Evolutionary conservation across 2,888 invertebrate genomes (phyloP), one percentile per base, ranked within the genome.

Genomic region (Euproctis similis): DNA sequence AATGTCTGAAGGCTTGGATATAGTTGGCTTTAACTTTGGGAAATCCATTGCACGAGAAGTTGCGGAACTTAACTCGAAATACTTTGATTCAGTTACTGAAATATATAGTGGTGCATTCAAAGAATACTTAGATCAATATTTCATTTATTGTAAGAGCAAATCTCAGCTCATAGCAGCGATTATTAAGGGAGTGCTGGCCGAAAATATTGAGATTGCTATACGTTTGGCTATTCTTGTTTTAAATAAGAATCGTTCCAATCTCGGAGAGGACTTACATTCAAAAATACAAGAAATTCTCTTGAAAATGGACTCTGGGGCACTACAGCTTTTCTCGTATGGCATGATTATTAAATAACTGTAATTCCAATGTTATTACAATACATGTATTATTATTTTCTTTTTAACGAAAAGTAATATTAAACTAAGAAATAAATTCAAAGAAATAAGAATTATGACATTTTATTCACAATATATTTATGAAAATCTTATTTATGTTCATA

Each of bases 21-120:
- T 59, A 1, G 63, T 75, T 2, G 72, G 71, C 4, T 37, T 42
- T 6, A 36, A 53, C 7, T 65, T 71, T 10, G 69, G 69, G 1
- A 58, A 53, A 9, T 59, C 61, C 22, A 46, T 72, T 12, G 55
- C 53, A 0, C 41, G 41, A 8, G 74, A 72, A 37, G 34, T 61
- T 1, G 36, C 45, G 2, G 50, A 61, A 12, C 40, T 74, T 2
- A 47, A 29, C 1, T 27, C 11, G 2, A 51, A 47, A 25, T 71
- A 65, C 31, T 75, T 66, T 24, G 48, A 56, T 20, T 63, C 71
- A 0, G 38, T 72, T 2, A 39, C 51, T 14, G 55, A 60, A 8
- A 24, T 71, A 3, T 74, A 72, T 25, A 39, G 37, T 2, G 12
- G 12, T 1, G 40, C 36, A 0, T 30, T 74, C 2, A 20, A 11